Conservation (phyloP, 2,888 invertebrate species). For the Dicranocentrus wangi region DNA sequence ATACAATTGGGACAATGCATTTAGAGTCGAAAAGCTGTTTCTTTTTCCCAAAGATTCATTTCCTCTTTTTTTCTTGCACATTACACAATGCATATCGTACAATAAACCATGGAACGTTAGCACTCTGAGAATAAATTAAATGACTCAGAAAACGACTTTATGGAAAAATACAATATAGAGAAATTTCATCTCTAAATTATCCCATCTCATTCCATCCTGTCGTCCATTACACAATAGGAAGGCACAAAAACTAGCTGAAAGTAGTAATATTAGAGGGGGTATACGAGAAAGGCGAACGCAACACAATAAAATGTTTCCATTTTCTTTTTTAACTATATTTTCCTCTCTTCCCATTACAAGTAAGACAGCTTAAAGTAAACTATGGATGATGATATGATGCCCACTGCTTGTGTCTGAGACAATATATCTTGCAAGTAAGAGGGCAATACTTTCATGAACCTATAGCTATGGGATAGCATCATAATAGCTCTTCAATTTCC, state of each 20-base stretch:
- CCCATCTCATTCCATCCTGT: slow-evolving; percentile 31
- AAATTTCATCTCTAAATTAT: slow-evolving; percentile 52
- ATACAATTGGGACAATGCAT: slow-evolving; percentile 43
- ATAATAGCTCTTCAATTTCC: slow-evolving; percentile 14
- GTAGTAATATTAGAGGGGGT: too few species aligned
- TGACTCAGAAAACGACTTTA: slow-evolving; percentile 63
- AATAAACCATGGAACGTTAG: slow-evolving; percentile 54
- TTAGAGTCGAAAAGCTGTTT: slow-evolving; percentile 25
- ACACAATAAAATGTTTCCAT: slow-evolving; percentile 19
- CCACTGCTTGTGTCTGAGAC: too few species aligned
- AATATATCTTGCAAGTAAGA: not conserved
- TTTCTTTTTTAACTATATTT: not conserved
- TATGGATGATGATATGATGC: not conserved
- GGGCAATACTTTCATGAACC: not conserved
- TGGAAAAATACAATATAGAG: slow-evolving; percentile 53
- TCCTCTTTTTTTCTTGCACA: slow-evolving; percentile 21
- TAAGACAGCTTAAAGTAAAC: not conserved
- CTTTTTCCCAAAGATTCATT: slow-evolving; percentile 21
- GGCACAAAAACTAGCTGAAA: slow-evolving; percentile 8
- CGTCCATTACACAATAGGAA: slow-evolving; percentile 22
- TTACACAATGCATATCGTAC: slow-evolving; percentile 38
- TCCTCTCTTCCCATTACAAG: not conserved
- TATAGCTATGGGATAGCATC: not conserved
- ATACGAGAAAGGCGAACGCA: not conserved
- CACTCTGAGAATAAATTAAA: slow-evolving; percentile 60